Evolutionary conservation across 2,113 vertebrate species (phyloP).

Genomic region (Melanerpes aurifrons): DNA sequence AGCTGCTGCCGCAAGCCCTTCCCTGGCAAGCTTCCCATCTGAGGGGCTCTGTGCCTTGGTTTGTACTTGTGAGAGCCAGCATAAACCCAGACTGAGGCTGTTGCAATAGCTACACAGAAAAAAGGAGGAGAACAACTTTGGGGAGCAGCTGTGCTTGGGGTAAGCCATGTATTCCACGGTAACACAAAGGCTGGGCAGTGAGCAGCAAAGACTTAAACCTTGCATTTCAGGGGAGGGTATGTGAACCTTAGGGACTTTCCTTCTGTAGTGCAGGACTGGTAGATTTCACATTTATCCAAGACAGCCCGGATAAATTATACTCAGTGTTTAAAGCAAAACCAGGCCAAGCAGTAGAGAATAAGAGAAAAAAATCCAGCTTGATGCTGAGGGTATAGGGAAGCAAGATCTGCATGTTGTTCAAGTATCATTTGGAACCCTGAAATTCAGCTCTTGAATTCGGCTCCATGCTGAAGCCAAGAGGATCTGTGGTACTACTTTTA

Average conservation of each 20-base stretch:
- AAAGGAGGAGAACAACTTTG: not conserved
- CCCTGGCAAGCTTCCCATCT: not conserved
- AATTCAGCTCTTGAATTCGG: not conserved
- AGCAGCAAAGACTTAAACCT: not conserved
- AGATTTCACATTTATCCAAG: not conserved
- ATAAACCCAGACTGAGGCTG: not conserved
- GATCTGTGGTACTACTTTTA: not conserved
- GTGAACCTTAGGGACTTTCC: not conserved
- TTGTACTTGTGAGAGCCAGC: not conserved
- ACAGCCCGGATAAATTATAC: not conserved
- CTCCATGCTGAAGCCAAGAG: not conserved
- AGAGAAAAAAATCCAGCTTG: not conserved
- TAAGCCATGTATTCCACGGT: not conserved
- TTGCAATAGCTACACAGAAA: not conserved
- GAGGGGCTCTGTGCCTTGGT: not conserved
- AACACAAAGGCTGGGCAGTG: not conserved
- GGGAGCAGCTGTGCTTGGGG: not conserved
- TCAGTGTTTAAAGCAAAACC: slow-evolving; percentile 3
- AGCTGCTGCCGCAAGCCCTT: not conserved
- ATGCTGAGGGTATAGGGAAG: not conserved
- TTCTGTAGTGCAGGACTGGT: not conserved
- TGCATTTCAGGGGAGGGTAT: not conserved
- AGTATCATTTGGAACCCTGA: not conserved
- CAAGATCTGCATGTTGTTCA: not conserved
- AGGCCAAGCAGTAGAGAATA: not conserved